Evolutionary conservation across 92 coral and sea anemone genomes (phyloP), one percentile per base, ranked within the genome.

Genomic region (Heliopora coerulea): DNA sequence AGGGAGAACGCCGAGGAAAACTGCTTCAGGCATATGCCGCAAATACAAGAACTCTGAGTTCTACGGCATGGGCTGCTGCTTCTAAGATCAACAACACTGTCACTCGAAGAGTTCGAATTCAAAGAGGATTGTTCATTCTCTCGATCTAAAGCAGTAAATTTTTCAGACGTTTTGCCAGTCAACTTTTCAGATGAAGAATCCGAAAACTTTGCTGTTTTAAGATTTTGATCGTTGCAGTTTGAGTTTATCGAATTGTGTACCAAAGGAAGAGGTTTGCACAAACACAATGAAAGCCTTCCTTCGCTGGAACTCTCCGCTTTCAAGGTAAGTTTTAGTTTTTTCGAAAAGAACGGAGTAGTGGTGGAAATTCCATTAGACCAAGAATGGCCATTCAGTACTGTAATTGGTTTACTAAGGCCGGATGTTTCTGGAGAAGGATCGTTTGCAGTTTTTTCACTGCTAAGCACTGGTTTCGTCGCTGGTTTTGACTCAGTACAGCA

Each of bases 21-120:
- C 32, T 67, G 39, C 33, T 27, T 21, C 28, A 67, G 74, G 54
- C 74, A 67, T 7, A 67, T 31, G 2, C 74, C 74, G 21, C 74
- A 67, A 3, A 23, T 42, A 1, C 39, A 67, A 20, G 74, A 67
- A 26, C 33, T 24, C 41, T 49, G 44, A 0, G 34, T n/a, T n/a
- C n/a, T n/a, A n/a, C n/a, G 10, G 26, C 12, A 20, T 14, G 72
- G 2, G 56, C 17, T 21, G 2, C 4, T 37, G 4, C 42, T 4
- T 37, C 11, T 11, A 37, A 37, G 42, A 4, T 37, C 42, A 37
- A 11, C 6, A 37, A 37, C 42, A 11, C 4, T 4, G 42, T 37
- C 42, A n/a, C n/a, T n/a, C 5, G 12, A 37, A 37, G 42, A 5
- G 12, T 37, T 37, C 5, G 42, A 37, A 37, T 5, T 37, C 5